These are phyloP conservation scores for Octonoba sinensis DNA, from an alignment of 2,888 invertebrate genomes.

Conservation along the genomic window DNA sequence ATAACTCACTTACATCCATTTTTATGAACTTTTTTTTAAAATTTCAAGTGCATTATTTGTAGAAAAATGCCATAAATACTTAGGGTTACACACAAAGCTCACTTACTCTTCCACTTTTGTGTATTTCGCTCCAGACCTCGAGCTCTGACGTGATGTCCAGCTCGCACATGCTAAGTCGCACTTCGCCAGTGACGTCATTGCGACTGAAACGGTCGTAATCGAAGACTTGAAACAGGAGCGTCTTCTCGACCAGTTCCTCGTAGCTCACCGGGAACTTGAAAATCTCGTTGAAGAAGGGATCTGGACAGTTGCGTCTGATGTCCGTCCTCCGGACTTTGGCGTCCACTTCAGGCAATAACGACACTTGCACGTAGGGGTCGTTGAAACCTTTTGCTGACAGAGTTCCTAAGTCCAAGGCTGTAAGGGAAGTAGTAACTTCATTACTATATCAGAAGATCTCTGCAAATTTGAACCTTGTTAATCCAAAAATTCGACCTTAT, in stretches of 20 bases:
- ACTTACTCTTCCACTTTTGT: slow-evolving; percentile 79
- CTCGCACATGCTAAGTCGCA: slow-evolving; percentile 82
- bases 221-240: slow-evolving; percentile 80
- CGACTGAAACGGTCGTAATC: slow-evolving; percentile 83
- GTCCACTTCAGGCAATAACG: slow-evolving; percentile 86
- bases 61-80: too few relatives aligned
- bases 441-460: too few relatives aligned
- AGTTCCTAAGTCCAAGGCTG: slow-evolving; percentile 82
- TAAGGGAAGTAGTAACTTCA: slow-evolving; percentile 31
- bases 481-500: too few relatives aligned
- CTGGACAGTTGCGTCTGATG: slow-evolving; percentile 85
- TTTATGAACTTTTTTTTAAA: too few relatives aligned
- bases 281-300: slow-evolving; percentile 90
- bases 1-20: too few relatives aligned
- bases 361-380: slow-evolving; percentile 88
- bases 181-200: slow-evolving; percentile 89
- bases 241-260: slow-evolving; percentile 86
- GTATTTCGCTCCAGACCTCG: slow-evolving; percentile 90
- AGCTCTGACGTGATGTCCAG: slow-evolving; percentile 83
- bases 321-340: slow-evolving; percentile 86
- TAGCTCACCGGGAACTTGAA: slow-evolving; percentile 93
- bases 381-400: slow-evolving; percentile 89
- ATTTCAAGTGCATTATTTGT: too few relatives aligned
- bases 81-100: too few relatives aligned
- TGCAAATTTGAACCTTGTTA: too few relatives aligned